phyloP scores from a whole-genome alignment of 2,797 vertebrate genomes.

The Valencia hispanica region DNA sequence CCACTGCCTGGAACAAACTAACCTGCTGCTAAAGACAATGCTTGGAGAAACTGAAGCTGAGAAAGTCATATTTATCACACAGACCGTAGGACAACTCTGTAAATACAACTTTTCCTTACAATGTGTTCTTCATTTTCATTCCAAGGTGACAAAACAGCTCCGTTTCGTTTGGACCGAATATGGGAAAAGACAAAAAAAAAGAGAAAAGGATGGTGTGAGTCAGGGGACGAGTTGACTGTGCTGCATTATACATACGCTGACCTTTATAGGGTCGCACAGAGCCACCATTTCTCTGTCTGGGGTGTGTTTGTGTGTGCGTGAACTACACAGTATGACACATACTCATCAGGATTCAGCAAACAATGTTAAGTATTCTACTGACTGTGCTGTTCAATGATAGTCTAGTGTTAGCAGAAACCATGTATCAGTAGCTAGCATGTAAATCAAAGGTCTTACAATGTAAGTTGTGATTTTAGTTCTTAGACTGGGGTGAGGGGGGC shows the following conservation, averaged over 20 bases:
- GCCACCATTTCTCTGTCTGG: slow-evolving; percentile 11
- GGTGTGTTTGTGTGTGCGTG: slow-evolving; percentile 18
- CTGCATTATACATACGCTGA: slow-evolving; percentile 69
- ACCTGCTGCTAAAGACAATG: neutral
- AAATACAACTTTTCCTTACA: neutral
- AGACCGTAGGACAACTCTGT: neutral
- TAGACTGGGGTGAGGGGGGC: too few species aligned
- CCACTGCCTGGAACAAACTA: neutral
- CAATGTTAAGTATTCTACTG: slow-evolving; percentile 49
- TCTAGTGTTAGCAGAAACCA: neutral
- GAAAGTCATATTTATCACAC: neutral
- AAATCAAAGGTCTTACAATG: neutral
- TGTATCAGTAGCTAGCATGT: neutral
- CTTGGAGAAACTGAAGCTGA: neutral
- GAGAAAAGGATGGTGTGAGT: slow-evolving; percentile 29
- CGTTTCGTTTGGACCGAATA: neutral
- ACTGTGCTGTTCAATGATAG: neutral
- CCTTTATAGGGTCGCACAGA: slow-evolving; percentile 55
- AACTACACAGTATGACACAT: slow-evolving; percentile 23
- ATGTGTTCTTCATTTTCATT: neutral
- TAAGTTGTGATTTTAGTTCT: slow-evolving; percentile 10
- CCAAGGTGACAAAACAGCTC: neutral
- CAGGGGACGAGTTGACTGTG: slow-evolving; percentile 30
- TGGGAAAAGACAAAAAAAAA: slow-evolving; percentile 4
- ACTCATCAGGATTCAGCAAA: slow-evolving; percentile 54